These are phyloP conservation scores for Hoplostethus mediterraneus DNA, from an alignment of 2,797 vertebrate species.

Conservation along the genomic window DNA sequence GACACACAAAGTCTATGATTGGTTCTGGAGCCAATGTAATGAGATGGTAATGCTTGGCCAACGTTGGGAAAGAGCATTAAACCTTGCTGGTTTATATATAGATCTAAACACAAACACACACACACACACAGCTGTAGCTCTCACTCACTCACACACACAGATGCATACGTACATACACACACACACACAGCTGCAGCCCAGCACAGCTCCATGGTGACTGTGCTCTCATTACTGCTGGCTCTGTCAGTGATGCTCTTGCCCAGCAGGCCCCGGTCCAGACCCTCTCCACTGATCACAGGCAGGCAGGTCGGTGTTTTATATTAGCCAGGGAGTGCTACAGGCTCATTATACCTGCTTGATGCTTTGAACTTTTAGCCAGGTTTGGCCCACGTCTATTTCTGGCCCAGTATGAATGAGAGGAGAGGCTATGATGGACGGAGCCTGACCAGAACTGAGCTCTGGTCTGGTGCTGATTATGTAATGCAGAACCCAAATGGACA, in stretches of 20 bases:
- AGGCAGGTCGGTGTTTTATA: constrained; percentile 77
- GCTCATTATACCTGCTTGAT: constrained; percentile 70
- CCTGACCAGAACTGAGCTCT: constrained; percentile 58
- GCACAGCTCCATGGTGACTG: constrained; percentile 42
- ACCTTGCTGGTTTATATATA: constrained; percentile 76
- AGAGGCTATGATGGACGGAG: constrained; percentile 71
- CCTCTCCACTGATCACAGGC: constrained; percentile 78
- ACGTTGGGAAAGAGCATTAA: constrained; percentile 71
- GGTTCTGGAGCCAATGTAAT: constrained; percentile 81
- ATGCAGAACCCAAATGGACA: constrained; percentile 59
- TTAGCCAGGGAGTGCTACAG: constrained; percentile 77
- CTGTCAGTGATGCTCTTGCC: constrained; percentile 72
- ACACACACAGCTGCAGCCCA: background rate
- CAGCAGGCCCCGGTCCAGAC: constrained; percentile 74
- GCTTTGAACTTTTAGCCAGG: constrained; percentile 77
- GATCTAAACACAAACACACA: constrained; percentile 71
- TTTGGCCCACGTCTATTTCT: constrained; percentile 68
- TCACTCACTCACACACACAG: constrained; percentile 42
- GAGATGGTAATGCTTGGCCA: constrained; percentile 77
- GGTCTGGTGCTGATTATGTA: constrained; percentile 74
- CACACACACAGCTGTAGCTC: background rate
- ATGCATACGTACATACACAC: constrained; percentile 23
- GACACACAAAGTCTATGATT: constrained; percentile 74
- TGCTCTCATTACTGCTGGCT: constrained; percentile 68
- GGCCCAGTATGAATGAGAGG: constrained; percentile 72